These are phyloP conservation scores for Ichneumoninae sp. DNA, from an alignment of 2,888 invertebrate species.

Conservation along the genomic window DNA sequence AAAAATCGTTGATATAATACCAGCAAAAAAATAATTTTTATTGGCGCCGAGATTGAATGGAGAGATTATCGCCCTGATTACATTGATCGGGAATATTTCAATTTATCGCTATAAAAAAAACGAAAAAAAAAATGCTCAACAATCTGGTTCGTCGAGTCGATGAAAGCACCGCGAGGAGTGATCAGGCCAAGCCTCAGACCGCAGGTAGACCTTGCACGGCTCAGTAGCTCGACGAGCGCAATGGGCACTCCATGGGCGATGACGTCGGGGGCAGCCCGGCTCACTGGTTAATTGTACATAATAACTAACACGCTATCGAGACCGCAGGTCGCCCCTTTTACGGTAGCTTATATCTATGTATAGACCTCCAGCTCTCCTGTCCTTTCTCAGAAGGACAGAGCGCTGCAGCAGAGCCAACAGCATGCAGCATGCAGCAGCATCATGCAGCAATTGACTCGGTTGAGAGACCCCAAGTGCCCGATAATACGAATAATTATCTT, in stretches of 20 bases:
- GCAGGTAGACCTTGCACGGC: constrained; percentile 80
- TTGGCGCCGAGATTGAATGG: not conserved
- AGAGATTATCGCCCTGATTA: not conserved
- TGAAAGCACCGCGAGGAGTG: constrained; percentile 74
- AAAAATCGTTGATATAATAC: not conserved
- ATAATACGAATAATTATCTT: constrained; percentile 37
- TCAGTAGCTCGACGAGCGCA: constrained; percentile 71
- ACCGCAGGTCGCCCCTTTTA: constrained; percentile 75
- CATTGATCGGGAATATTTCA: constrained; percentile 13
- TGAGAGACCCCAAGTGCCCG: constrained; percentile 39
- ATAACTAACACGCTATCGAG: constrained; percentile 77
- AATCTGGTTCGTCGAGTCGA: constrained; percentile 52
- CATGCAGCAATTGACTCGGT: constrained; percentile 49
- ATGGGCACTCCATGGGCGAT: constrained; percentile 53
- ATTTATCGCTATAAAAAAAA: constrained; percentile 36
- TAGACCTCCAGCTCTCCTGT: constrained; percentile 42
- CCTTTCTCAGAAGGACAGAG: constrained; percentile 57
- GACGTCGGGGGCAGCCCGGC: constrained; percentile 59
- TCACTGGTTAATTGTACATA: constrained; percentile 78
- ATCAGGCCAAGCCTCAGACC: constrained; percentile 79
- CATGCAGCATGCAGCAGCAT: constrained; percentile 3
- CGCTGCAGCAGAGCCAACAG: not conserved
- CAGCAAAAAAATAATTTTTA: not conserved
- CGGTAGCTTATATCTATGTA: constrained; percentile 69
- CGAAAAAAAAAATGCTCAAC: constrained; percentile 59